Percentiles rank a stretch among this genome's conserved stretches.
These are phyloP conservation scores for Clepsis dumicolana DNA, from an alignment of 2,888 invertebrate genomes.

Conservation along the genomic window DNA sequence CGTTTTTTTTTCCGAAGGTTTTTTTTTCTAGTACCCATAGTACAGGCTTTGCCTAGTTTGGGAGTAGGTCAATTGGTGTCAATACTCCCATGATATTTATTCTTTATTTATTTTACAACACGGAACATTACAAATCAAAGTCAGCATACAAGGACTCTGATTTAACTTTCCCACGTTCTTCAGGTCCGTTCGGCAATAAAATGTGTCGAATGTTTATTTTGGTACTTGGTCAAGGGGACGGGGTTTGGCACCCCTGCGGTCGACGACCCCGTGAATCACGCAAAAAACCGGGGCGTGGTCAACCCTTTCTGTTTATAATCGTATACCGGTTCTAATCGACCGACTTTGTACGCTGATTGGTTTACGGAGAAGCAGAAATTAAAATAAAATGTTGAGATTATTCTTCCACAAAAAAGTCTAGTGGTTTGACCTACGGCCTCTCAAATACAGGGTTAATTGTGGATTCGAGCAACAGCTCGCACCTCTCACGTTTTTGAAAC, in stretches of 20 bases:
- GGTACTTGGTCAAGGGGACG: constrained; percentile 39
- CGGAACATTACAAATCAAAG: not conserved
- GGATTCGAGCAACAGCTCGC: no score
- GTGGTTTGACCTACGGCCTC: no score
- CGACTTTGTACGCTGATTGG: constrained; percentile 36
- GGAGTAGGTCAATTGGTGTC: no score
- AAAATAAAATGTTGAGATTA: not conserved
- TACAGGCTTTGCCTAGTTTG: no score
- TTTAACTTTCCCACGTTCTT: constrained; percentile 30
- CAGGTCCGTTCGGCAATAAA: constrained; percentile 23
- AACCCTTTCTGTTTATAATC: constrained; percentile 53
- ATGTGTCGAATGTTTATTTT: constrained; percentile 42
- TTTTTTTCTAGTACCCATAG: no score
- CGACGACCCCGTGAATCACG: constrained; percentile 48
- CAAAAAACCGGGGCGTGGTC: constrained; percentile 48
- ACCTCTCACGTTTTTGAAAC: no score
- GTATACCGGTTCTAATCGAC: constrained; percentile 29
- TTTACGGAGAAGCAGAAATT: constrained; percentile 12
- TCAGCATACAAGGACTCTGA: not conserved
- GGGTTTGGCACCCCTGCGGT: constrained; percentile 39
- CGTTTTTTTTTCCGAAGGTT: no score
- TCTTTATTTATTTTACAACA: no score
- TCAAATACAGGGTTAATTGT: no score
- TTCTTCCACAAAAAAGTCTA: no score
- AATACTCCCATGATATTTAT: no score